phyloP scores from a whole-genome alignment of 2,113 vertebrate genomes.

The Eulemur rufifrons region DNA sequence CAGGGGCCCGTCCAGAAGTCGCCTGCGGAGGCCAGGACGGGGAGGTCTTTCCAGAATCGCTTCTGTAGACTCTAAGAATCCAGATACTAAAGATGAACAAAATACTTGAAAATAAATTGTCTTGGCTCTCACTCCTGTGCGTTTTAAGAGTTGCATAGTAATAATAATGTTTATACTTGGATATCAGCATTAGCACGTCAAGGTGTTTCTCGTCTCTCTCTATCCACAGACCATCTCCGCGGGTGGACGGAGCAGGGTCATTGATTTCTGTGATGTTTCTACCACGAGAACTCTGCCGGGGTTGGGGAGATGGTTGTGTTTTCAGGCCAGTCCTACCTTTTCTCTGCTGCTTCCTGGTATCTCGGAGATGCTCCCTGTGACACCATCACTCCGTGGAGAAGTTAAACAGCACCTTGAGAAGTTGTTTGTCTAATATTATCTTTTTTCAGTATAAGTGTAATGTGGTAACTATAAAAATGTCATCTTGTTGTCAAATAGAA shows the following conservation, averaged over 20 bases:
- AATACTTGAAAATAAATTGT: rapidly evolving
- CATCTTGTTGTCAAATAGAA: not conserved
- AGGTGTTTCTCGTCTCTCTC: rapidly evolving
- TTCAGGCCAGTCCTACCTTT: not conserved
- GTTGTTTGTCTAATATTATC: not conserved
- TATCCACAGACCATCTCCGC: not conserved
- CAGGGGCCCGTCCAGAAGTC: not conserved
- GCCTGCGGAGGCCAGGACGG: rapidly evolving
- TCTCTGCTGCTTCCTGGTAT: too few relatives aligned
- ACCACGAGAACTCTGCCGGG: rapidly evolving
- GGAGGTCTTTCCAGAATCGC: not conserved
- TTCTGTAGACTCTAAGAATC: not conserved
- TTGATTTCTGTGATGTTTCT: rapidly evolving
- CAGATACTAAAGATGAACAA: rapidly evolving
- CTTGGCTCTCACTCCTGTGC: rapidly evolving
- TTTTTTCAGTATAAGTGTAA: not conserved
- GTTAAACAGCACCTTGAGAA: not conserved
- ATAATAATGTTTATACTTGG: rapidly evolving
- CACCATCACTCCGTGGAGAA: rapidly evolving
- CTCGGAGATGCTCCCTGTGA: not conserved
- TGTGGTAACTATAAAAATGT: not conserved
- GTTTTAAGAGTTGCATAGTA: rapidly evolving
- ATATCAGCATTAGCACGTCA: rapidly evolving
- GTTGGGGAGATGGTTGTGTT: not conserved
- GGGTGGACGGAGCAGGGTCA: rapidly evolving